A percentile compares a stretch with the other conserved stretches of the same genome.
Conservation (phyloP, 2,113 vertebrate genomes). For the Philantomba maxwellii region DNA sequence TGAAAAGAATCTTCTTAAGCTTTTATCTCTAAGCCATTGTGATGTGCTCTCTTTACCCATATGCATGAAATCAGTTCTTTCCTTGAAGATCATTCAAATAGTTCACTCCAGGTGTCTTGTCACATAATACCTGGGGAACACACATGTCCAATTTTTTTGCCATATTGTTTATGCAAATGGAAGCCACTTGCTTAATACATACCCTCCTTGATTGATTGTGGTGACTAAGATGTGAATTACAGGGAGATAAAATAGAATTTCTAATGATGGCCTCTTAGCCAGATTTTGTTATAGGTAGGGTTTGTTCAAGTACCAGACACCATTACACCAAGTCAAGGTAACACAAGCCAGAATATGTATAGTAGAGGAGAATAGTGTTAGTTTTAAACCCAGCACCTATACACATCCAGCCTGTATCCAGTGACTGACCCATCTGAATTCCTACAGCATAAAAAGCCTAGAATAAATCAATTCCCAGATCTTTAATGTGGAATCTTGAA, state of each 20-base stretch:
- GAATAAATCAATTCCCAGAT: neutral
- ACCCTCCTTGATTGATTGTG: conserved; percentile 4
- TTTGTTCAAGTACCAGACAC: neutral
- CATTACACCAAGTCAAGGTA: neutral
- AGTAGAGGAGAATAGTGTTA: neutral
- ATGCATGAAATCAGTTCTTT: neutral
- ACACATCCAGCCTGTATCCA: neutral
- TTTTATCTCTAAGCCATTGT: neutral
- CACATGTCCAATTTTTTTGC: neutral
- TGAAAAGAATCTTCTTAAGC: neutral
- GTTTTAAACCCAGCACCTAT: neutral
- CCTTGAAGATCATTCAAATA: neutral
- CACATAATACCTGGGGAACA: neutral
- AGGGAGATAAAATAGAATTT: neutral
- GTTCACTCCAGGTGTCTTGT: neutral
- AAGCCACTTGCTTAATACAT: neutral
- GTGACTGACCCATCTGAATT: neutral
- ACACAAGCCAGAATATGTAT: neutral
- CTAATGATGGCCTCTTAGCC: neutral
- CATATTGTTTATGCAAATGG: neutral
- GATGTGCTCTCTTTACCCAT: neutral
- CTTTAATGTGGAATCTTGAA: neutral
- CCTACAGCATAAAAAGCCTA: neutral
- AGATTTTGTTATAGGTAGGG: neutral
- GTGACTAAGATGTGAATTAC: neutral